Percentiles rank a stretch among this genome's conserved stretches.
Conservation (phyloP, 1,140 invertebrate species). For the Lordiphosa clarofinis region DNA sequence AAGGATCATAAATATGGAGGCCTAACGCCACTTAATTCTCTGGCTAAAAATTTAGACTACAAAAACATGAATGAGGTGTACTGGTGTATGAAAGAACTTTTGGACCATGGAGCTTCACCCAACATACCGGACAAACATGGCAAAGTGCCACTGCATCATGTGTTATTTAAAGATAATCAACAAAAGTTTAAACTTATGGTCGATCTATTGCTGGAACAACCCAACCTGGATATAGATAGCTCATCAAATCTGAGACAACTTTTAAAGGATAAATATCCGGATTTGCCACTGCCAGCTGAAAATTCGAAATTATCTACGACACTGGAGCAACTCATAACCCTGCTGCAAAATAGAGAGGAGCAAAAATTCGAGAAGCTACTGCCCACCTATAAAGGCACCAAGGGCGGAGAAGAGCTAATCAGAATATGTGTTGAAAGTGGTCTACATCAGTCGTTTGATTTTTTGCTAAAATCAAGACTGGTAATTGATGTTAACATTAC, state of each 20-base stretch:
- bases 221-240: slow-evolving; percentile 81
- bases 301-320: slow-evolving; percentile 61
- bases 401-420: slow-evolving; percentile 76
- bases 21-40: slow-evolving; percentile 83
- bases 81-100: slow-evolving; percentile 80
- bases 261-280: slow-evolving; percentile 83
- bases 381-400: slow-evolving; percentile 59
- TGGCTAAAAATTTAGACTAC: slow-evolving; percentile 82
- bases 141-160: slow-evolving; percentile 83
- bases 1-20: slow-evolving; percentile 80
- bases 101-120: slow-evolving; percentile 82
- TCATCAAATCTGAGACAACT: slow-evolving; percentile 80
- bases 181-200: too few species aligned
- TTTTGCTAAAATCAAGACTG: slow-evolving; percentile 81
- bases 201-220: slow-evolving; percentile 79
- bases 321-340: slow-evolving; percentile 80
- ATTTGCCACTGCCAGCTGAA: slow-evolving; percentile 81
- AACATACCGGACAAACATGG: slow-evolving; percentile 83
- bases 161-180: slow-evolving; percentile 81
- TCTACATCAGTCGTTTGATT: slow-evolving; percentile 80
- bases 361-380: slow-evolving; percentile 81
- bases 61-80: slow-evolving; percentile 76
- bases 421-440: slow-evolving; percentile 83
- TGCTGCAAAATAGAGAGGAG: slow-evolving; percentile 81
- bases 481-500: slow-evolving; percentile 70